Evolutionary conservation across 92 coral and sea anemone genomes (phyloP).

Genomic region (Epizoanthus rinbou): DNA sequence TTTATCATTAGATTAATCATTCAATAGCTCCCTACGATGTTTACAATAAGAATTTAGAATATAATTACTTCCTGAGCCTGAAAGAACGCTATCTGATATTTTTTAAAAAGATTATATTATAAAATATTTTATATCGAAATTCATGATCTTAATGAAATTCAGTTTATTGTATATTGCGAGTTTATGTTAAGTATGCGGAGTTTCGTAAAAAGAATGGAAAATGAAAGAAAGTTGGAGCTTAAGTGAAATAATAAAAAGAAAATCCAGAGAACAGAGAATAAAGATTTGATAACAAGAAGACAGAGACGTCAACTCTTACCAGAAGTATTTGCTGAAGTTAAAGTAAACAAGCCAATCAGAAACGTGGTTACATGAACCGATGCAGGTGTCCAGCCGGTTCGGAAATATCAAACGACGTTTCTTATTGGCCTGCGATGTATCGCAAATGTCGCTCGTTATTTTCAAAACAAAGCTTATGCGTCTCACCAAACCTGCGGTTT

Average conservation of each 20-base stretch:
- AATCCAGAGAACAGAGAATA: background rate
- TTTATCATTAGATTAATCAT: constrained; percentile 22
- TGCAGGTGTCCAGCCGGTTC: constrained; percentile 74
- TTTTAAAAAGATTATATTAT: background rate
- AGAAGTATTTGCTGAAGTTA: background rate
- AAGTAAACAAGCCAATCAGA: constrained; percentile 54
- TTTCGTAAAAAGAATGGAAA: background rate
- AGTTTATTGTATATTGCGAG: background rate
- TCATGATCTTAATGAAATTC: background rate
- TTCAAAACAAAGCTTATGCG: constrained; percentile 17
- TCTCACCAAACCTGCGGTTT: constrained; percentile 1
- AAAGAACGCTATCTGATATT: constrained; percentile 17
- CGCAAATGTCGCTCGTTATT: constrained; percentile 1
- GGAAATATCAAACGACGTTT: constrained; percentile 9
- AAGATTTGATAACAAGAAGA: background rate
- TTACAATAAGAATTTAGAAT: background rate
- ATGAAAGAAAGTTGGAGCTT: background rate
- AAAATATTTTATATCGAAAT: background rate
- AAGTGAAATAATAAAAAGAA: background rate
- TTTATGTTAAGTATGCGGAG: background rate
- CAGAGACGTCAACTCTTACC: constrained; percentile 4
- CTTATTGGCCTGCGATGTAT: constrained; percentile 6
- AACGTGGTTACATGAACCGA: constrained; percentile 30
- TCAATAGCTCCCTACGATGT: constrained; percentile 20
- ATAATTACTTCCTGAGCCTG: constrained; percentile 1